These are phyloP conservation scores for Neogobius melanostomus DNA, from an alignment of 2,113 vertebrate genomes.

Conservation along the genomic window DNA sequence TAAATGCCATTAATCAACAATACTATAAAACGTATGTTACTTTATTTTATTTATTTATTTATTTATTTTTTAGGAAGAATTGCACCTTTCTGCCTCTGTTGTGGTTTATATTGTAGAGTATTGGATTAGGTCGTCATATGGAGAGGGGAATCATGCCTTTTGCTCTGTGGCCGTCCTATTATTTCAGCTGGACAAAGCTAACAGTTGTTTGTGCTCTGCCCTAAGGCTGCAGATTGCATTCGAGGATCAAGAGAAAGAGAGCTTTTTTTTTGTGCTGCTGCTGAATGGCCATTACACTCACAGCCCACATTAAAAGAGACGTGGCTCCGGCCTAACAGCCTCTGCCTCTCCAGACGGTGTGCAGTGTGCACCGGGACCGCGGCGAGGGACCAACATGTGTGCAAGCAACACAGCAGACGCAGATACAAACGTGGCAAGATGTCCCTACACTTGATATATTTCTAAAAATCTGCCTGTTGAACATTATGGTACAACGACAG, in stretches of 20 bases:
- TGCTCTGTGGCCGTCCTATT: slow-evolving; percentile 44
- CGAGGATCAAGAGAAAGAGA: slow-evolving; percentile 58
- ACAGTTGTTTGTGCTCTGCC: slow-evolving; percentile 53
- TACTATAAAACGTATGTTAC: too few species aligned
- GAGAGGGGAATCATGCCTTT: slow-evolving; percentile 40
- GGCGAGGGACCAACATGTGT: slow-evolving; percentile 39
- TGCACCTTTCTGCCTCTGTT: not conserved
- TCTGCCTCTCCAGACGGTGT: slow-evolving; percentile 47
- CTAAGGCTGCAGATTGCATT: slow-evolving; percentile 63
- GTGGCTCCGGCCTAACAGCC: slow-evolving; percentile 53
- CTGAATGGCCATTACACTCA: slow-evolving; percentile 64
- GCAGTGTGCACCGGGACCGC: slow-evolving; percentile 29
- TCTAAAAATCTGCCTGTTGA: not conserved
- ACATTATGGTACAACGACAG: not conserved
- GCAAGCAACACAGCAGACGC: slow-evolving; percentile 11
- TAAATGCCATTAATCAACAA: too few species aligned
- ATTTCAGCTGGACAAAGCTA: slow-evolving; percentile 56
- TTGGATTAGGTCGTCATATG: slow-evolving; percentile 8
- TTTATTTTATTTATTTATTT: too few species aligned
- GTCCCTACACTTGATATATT: not conserved
- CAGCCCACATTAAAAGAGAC: slow-evolving; percentile 61
- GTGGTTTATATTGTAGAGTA: not conserved
- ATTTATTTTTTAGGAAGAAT: too few species aligned
- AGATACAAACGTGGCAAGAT: slow-evolving; percentile 5
- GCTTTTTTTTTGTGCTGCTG: slow-evolving; percentile 60